A percentile compares a stretch with the other conserved stretches of the same genome.
Conservation (phyloP, 23 tunicate genomes). For the Halocynthia aurantium region DNA sequence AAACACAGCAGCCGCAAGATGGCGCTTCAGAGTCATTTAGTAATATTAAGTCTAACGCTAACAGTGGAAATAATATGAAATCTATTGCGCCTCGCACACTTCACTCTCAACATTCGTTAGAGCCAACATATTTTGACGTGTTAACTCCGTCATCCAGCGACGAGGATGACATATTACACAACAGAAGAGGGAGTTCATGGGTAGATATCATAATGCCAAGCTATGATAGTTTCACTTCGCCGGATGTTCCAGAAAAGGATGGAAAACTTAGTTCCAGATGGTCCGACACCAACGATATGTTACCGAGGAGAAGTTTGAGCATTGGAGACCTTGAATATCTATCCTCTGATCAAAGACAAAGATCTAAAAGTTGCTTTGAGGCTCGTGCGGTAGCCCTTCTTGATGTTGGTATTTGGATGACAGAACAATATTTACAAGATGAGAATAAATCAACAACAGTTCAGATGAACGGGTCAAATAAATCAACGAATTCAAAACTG, state of each 20-base stretch:
- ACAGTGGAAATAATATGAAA: too few species aligned
- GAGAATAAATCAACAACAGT: not conserved
- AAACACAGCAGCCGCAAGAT: too few species aligned
- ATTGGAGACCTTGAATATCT: too few species aligned
- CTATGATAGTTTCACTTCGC: not conserved
- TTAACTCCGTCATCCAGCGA: slow-evolving; percentile 2
- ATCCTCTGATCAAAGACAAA: not conserved
- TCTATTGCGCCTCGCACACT: too few species aligned
- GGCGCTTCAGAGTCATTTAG: too few species aligned
- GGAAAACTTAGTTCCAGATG: not conserved
- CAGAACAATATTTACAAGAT: not conserved
- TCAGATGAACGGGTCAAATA: too few species aligned
- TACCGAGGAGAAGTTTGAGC: too few species aligned
- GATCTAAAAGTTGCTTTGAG: not conserved
- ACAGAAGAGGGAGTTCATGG: not conserved
- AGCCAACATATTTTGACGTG: not conserved
- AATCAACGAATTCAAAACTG: too few species aligned
- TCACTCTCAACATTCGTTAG: not conserved
- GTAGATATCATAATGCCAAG: not conserved
- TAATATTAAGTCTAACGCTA: too few species aligned
- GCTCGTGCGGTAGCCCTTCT: not conserved
- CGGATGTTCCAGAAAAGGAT: not conserved
- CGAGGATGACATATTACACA: not conserved
- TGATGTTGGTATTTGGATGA: slow-evolving; percentile 3
- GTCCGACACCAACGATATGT: not conserved